A percentile compares a stretch with the other conserved stretches of the same genome.
phyloP scores from a whole-genome alignment of 2,888 invertebrate genomes.

The Drosophila birchii region DNA sequence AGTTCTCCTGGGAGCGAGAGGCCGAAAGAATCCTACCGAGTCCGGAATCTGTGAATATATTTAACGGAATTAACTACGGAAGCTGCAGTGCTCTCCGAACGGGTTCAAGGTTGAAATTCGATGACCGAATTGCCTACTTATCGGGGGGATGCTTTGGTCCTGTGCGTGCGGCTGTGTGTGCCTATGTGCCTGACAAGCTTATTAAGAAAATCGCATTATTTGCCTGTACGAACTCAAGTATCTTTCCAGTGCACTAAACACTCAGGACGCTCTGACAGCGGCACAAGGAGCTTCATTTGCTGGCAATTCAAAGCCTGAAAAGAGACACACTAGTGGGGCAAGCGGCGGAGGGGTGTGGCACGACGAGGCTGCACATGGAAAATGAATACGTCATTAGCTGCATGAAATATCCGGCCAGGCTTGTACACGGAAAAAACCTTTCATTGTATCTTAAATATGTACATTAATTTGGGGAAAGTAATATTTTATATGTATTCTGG shows the following conservation, averaged over 20 bases:
- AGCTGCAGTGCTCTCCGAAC: slow-evolving; percentile 45
- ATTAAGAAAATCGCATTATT: slow-evolving; percentile 76
- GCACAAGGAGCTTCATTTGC: slow-evolving; percentile 71
- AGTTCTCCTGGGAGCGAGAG: slow-evolving; percentile 68
- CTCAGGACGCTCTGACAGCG: slow-evolving; percentile 62
- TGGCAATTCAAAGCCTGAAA: slow-evolving; percentile 69
- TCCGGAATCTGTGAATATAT: slow-evolving; percentile 54
- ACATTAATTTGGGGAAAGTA: no score
- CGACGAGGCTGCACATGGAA: slow-evolving; percentile 59
- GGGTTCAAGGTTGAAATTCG: slow-evolving; percentile 48
- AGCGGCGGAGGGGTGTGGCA: neutral
- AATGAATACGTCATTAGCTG: slow-evolving; percentile 79
- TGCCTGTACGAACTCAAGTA: slow-evolving; percentile 62
- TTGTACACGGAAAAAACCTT: slow-evolving; percentile 8
- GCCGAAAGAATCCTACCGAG: slow-evolving; percentile 11
- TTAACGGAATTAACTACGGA: slow-evolving; percentile 60
- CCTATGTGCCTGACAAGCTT: slow-evolving; percentile 51
- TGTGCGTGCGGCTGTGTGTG: slow-evolving; percentile 5
- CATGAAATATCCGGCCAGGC: slow-evolving; percentile 65
- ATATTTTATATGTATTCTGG: no score
- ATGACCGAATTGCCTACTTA: slow-evolving; percentile 63
- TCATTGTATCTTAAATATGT: no score
- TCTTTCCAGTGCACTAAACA: slow-evolving; percentile 65
- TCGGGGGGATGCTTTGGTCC: neutral
- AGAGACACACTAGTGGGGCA: slow-evolving; percentile 19